phyloP scores from a whole-genome alignment of 2,888 invertebrate genomes.

The Lithophane socia region DNA sequence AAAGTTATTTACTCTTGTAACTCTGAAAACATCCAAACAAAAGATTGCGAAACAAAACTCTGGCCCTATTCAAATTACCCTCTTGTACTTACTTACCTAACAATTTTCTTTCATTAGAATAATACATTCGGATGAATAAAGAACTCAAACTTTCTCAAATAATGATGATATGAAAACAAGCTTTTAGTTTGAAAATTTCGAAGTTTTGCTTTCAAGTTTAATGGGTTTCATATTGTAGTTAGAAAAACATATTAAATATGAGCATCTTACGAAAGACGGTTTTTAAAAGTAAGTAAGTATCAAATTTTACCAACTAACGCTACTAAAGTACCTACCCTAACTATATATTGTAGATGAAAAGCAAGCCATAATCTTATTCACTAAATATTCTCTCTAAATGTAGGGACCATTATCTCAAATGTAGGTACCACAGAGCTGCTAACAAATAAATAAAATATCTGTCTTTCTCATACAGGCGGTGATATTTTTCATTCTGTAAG shows the following conservation, averaged over 20 bases:
- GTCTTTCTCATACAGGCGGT: too few relatives aligned
- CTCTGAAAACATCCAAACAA: slow-evolving; percentile 31
- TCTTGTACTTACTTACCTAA: slow-evolving; percentile 26
- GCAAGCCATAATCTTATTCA: background rate
- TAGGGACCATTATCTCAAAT: background rate
- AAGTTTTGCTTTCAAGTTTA: slow-evolving; percentile 25
- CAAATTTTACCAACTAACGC: background rate
- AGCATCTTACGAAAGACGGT: background rate
- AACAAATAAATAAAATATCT: background rate
- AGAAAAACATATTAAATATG: background rate
- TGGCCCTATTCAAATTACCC: slow-evolving; percentile 24
- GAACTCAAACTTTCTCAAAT: slow-evolving; percentile 19
- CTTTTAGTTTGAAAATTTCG: background rate
- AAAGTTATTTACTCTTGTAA: slow-evolving; percentile 19
- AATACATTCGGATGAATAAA: slow-evolving; percentile 16
- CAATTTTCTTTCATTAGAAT: slow-evolving; percentile 24
- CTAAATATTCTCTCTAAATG: too few relatives aligned
- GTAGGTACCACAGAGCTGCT: too few relatives aligned
- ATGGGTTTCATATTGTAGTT: slow-evolving; percentile 17
- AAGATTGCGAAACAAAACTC: slow-evolving; percentile 33
- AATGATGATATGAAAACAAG: slow-evolving; percentile 34
- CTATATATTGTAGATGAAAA: background rate
- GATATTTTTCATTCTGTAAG: background rate
- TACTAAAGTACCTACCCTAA: background rate
- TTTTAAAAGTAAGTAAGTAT: background rate